Evolutionary conservation across 2,888 invertebrate genomes (phyloP), one percentile per base, ranked within the genome.

Genomic region (Micoletzkya japonica): DNA sequence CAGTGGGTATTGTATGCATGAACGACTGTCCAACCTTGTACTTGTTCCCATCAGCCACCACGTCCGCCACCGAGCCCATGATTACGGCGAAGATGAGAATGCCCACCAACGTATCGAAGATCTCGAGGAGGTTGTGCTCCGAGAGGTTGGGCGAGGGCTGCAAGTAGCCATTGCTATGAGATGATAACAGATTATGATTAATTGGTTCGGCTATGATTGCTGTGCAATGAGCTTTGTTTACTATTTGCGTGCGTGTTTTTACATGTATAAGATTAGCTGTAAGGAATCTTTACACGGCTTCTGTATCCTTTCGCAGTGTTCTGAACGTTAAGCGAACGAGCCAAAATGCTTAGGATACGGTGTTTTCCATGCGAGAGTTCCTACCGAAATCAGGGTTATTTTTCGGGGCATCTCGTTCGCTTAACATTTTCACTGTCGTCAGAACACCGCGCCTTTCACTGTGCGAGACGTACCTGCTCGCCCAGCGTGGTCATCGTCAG

Each of bases 401-500:
- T n/a, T n/a, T n/a, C n/a, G n/a, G n/a, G n/a, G n/a, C n/a, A n/a
- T n/a, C n/a, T n/a, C n/a, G n/a, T n/a, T n/a, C n/a, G n/a, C n/a
- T n/a, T n/a, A n/a, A n/a, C n/a, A n/a, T n/a, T n/a, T n/a, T n/a
- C n/a, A n/a, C n/a, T n/a, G n/a, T n/a, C n/a, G n/a, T 20, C n/a
- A n/a, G n/a, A 60, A 20, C 61, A 39, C 37, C 61, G 24, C 52
- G 14, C 37, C 52, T 32, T 28, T 37, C 49, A n/a, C 2, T 58
- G 10, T 34, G 32, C 50, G 14, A 60, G 28, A 32, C 52, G 28
- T 1, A 75, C 74, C 66, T 79, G 81, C 60, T 81, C 80, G 49
- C 81, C 81, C 2, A 81, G 63, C 17, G 81, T 81, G 2, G 81
- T 80, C 73, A 81, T 78, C 2, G 81, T 81, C 73, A 81, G 70